Base-by-base conservation (phyloP, 2,797 vertebrate genomes). In the Spinibarbus caldwelli region DNA sequence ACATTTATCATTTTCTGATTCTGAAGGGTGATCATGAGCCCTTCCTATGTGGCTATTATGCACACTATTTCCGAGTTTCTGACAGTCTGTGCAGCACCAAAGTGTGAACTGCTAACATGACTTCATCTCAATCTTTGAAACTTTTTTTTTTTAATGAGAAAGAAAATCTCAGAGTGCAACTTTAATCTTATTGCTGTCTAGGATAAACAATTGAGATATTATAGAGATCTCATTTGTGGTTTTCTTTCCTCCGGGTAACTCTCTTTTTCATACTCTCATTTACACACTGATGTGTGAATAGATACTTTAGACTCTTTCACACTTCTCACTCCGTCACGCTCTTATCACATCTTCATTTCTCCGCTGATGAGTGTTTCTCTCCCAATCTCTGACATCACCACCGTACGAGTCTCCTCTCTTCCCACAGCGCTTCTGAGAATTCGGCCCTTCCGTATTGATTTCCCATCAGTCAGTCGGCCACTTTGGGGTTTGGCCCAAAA, bases 371-470 rank as follows among this genome's bases (percentile, higher is more conserved):
- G 10, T 38, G 47, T 36, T 76, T 86, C 86, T 87, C 86, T 90
- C 64, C 57, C 64, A 82, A 84, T 75, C 70, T 83, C 80, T 85
- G 90, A 90, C 89, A 85, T 89, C 86, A 86, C 88, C 88, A 21
- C 59, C 1, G 14, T 67, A 89, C 78, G 87, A 87, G 89, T 89
- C 89, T 89, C 62, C 54, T 84, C 86, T 90, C 88, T 84, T 73
- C 80, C 88, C 78, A 83, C 80, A 76, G 88, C 85, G 89, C 75
- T 89, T 88, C 86, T 86, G 80, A 88, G 90, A 90, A 90, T 82
- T 59, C 66, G 71, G 89, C 89, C 47, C 85, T 90, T 93, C 90
- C 52, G 67, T 90, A 96, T 93, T 93, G 93, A 96, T 96, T 96
- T 94, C 36, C 93, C 90, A 92, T 95, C 93, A 94, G 86, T 95